Evolutionary conservation across 1,140 invertebrate genomes (phyloP).

Genomic region (Portunus trituberculatus): DNA sequence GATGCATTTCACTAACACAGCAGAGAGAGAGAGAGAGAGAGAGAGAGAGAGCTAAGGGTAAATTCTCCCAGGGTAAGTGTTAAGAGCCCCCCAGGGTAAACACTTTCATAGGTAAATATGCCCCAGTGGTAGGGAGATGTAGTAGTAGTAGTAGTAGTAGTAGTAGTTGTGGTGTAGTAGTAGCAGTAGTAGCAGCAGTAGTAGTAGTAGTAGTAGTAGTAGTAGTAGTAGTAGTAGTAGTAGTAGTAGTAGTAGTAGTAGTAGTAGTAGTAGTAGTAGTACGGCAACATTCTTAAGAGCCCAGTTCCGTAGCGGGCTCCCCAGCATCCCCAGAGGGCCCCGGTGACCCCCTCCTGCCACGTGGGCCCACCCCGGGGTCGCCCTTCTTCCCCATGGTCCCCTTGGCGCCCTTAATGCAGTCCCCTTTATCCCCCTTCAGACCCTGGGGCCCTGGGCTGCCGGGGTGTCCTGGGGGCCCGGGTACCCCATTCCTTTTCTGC

Average conservation of each 20-base stretch:
- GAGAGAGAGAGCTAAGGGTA: neutral
- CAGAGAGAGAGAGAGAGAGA: constrained; percentile 41
- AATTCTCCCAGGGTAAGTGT: too few species aligned
- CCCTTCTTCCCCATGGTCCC: constrained; percentile 46
- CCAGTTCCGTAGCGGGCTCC: neutral
- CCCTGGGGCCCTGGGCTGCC: neutral
- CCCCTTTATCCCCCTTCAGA: neutral
- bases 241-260: constrained; percentile 9
- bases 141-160: neutral
- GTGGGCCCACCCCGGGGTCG: neutral
- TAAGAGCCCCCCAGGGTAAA: too few species aligned
- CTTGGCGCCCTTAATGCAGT: constrained; percentile 59
- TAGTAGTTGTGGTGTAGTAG: neutral
- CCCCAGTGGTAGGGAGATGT: neutral
- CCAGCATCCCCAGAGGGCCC: constrained; percentile 32
- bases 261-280: constrained; percentile 16
- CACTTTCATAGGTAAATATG: too few species aligned
- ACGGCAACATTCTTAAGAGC: neutral
- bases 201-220: constrained; percentile 8
- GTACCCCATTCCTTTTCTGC: constrained; percentile 7
- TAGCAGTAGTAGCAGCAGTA: neutral
- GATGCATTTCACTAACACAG: neutral
- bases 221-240: constrained; percentile 7
- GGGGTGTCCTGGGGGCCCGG: constrained; percentile 43
- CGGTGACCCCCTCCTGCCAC: neutral